Percentiles rank a stretch among this genome's conserved stretches.
These are phyloP conservation scores for Ascaphus truei DNA, from an alignment of 2,113 vertebrate genomes.

Conservation along the genomic window DNA sequence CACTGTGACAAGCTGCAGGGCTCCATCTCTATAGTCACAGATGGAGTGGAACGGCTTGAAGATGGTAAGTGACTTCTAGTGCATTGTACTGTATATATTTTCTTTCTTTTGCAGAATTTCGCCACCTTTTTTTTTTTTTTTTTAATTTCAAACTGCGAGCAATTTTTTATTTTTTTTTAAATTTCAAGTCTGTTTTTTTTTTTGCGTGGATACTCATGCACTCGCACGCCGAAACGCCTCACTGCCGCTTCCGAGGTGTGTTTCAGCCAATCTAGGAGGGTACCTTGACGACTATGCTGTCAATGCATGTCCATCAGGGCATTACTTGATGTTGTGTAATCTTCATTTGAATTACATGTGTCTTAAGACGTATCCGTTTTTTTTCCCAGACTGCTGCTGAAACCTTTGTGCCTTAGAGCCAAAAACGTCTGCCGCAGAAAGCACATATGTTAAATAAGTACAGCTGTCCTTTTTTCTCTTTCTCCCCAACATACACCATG, in stretches of 20 bases:
- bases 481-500: neutral
- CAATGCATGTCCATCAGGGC: slow-evolving; percentile 50
- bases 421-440: slow-evolving; percentile 5
- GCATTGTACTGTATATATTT: neutral
- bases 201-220: slow-evolving; percentile 4
- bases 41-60: slow-evolving; percentile 99
- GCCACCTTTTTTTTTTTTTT: slow-evolving; percentile 35
- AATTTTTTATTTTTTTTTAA: slow-evolving; percentile 49
- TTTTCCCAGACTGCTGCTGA: neutral
- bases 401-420: slow-evolving; percentile 14
- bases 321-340: slow-evolving; percentile 49
- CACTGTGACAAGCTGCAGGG: slow-evolving; percentile 74
- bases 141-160: slow-evolving; percentile 44
- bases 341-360: slow-evolving; percentile 49
- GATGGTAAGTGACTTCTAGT: slow-evolving; percentile 86
- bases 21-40: slow-evolving; percentile 89
- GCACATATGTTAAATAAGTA: slow-evolving; percentile 30
- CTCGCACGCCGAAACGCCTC: slow-evolving; percentile 31
- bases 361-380: slow-evolving; percentile 42
- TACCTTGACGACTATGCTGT: slow-evolving; percentile 64
- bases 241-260: slow-evolving; percentile 48
- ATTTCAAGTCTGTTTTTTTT: slow-evolving; percentile 42
- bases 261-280: slow-evolving; percentile 58
- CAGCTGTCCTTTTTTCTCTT: slow-evolving; percentile 1
- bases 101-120: neutral